Percentiles rank a stretch among this genome's conserved stretches.
Evolutionary conservation across 2,113 vertebrate genomes (phyloP).

Genomic region (Pseudopipra pipra): DNA sequence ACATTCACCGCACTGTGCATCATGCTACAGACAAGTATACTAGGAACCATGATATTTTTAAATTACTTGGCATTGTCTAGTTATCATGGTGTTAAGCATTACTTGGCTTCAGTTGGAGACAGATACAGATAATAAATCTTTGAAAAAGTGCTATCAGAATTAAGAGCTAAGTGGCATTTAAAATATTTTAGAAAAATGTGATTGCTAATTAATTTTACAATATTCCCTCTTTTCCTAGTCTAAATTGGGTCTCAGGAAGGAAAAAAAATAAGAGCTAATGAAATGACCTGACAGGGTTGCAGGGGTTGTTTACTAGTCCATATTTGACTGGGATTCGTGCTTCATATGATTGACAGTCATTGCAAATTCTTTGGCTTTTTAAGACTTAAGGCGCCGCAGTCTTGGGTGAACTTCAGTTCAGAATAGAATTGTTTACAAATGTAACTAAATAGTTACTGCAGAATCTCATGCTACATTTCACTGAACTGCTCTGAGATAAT

Average conservation of each 20-base stretch:
- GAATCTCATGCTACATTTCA: background rate
- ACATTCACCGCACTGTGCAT: background rate
- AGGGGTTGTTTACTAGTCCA: background rate
- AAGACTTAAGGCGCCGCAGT: background rate
- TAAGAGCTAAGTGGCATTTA: background rate
- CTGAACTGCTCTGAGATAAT: background rate
- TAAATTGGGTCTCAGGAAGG: background rate
- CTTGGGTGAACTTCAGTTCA: conserved; percentile 9
- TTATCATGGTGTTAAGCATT: background rate
- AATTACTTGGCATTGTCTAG: background rate
- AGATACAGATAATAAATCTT: background rate
- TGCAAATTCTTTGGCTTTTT: background rate
- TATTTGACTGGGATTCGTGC: background rate
- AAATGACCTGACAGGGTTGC: background rate
- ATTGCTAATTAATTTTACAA: background rate
- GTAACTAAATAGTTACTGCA: background rate
- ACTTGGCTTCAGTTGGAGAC: background rate
- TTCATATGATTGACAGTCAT: background rate
- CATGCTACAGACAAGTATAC: background rate
- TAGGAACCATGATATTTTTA: background rate
- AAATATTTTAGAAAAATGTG: conserved; percentile 3
- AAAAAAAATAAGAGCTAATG: background rate
- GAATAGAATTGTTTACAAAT: conserved; percentile 16
- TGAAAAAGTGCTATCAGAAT: background rate
- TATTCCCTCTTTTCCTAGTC: background rate